A percentile compares a stretch with the other conserved stretches of the same genome.
Conservation (phyloP, 2,888 invertebrate genomes). For the Patella caerulea region DNA sequence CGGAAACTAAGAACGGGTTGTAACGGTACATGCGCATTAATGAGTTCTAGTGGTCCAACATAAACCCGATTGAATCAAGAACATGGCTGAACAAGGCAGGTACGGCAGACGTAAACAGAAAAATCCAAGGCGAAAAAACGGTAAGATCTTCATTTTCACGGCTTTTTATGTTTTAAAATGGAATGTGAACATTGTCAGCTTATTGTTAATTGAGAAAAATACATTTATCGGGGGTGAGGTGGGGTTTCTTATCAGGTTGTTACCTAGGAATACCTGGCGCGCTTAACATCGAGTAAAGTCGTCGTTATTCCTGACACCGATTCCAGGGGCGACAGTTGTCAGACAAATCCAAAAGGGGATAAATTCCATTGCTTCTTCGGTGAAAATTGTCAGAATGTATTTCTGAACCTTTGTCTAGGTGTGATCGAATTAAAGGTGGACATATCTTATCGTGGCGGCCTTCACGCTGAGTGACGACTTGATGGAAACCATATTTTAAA, state of each 20-base stretch:
- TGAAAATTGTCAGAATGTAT: background rate
- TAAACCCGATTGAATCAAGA: slow-evolving; percentile 7
- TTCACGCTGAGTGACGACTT: slow-evolving; percentile 5
- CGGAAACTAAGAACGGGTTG: background rate
- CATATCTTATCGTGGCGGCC: background rate
- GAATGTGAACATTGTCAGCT: background rate
- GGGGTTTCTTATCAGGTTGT: slow-evolving; percentile 7
- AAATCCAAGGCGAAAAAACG: slow-evolving; percentile 5
- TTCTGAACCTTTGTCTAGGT: slow-evolving; percentile 9
- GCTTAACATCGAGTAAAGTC: background rate
- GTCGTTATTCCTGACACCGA: background rate
- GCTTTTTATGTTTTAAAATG: background rate
- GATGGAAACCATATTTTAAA: slow-evolving; percentile 2
- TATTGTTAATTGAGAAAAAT: background rate
- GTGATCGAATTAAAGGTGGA: background rate
- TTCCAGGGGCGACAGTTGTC: background rate
- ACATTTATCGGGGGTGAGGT: background rate
- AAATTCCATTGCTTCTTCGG: background rate
- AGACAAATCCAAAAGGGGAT: background rate
- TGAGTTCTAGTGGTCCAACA: background rate
- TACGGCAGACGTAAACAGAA: slow-evolving; percentile 9
- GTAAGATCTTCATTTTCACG: background rate
- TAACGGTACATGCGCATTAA: slow-evolving; percentile 11
- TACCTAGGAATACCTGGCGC: slow-evolving; percentile 9
- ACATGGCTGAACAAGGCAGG: slow-evolving; percentile 10